A percentile compares a stretch with the other conserved stretches of the same genome.
Evolutionary conservation across 2,888 invertebrate genomes (phyloP).

Genomic region (Uloborus plumipes): DNA sequence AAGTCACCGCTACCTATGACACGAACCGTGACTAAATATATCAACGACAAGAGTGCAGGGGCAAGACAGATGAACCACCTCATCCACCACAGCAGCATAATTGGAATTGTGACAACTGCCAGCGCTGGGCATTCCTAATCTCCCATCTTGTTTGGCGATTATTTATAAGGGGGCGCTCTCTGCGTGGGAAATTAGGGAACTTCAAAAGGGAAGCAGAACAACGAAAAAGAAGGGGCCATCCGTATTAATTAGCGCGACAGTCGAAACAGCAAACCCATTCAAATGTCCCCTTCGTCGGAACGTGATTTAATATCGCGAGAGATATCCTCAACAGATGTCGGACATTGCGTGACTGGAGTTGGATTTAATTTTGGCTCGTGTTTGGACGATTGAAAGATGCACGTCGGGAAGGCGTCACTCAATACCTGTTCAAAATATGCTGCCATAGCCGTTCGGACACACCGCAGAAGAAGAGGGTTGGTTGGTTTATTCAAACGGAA

Average conservation of each 20-base stretch:
- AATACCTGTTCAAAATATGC: too few species aligned
- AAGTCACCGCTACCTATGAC: too few species aligned
- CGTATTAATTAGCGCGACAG: constrained; percentile 50
- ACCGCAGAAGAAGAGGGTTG: too few species aligned
- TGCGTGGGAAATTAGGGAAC: not conserved
- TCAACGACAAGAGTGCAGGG: too few species aligned
- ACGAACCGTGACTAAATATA: too few species aligned
- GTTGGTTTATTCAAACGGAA: too few species aligned
- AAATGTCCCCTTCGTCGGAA: constrained; percentile 9
- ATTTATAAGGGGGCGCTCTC: not conserved
- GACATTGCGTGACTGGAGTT: not conserved
- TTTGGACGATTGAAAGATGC: too few species aligned
- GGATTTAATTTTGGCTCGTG: constrained; percentile 4
- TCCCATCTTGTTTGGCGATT: constrained; percentile 9
- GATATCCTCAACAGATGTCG: constrained; percentile 12
- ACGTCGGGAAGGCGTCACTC: too few species aligned
- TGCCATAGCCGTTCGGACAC: too few species aligned
- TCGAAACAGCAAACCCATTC: constrained; percentile 19
- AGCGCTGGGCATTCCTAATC: not conserved
- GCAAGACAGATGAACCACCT: too few species aligned
- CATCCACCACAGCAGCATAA: constrained; percentile 2
- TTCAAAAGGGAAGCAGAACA: too few species aligned
- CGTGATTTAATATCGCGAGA: constrained; percentile 22
- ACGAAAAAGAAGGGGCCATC: constrained; percentile 10
- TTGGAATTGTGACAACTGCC: constrained; percentile 20